These are phyloP conservation scores for Monochamus saltuarius DNA, from an alignment of 1,140 invertebrate species.

Conservation along the genomic window DNA sequence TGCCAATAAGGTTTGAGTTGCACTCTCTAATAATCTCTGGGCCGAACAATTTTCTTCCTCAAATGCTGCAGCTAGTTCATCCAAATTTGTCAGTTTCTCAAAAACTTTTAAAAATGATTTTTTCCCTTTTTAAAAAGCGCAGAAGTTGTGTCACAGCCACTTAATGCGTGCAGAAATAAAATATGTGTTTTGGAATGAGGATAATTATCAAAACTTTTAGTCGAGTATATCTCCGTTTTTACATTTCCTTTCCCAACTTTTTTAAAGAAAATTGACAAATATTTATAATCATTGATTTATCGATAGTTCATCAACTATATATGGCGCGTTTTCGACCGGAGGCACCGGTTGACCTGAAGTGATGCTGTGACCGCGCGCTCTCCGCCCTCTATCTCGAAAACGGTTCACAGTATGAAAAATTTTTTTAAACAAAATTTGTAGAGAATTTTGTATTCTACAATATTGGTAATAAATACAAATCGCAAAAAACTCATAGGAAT, in stretches of 20 bases:
- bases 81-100: too few species aligned
- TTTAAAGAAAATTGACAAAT: slow-evolving; percentile 1
- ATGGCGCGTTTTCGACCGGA: background rate
- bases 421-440: background rate
- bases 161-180: too few species aligned
- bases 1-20: background rate
- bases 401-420: slow-evolving; percentile 7
- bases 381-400: slow-evolving; percentile 12
- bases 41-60: too few species aligned
- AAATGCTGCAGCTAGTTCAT: too few species aligned
- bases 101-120: too few species aligned
- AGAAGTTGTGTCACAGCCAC: too few species aligned
- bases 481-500: background rate
- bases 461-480: slow-evolving; percentile 7
- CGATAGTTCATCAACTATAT: slow-evolving; percentile 2
- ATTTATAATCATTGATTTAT: slow-evolving; percentile 2
- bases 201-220: too few species aligned
- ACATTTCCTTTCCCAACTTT: too few species aligned
- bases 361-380: background rate
- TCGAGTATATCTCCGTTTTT: too few species aligned
- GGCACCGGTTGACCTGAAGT: background rate
- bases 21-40: background rate
- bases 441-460: slow-evolving; percentile 8
- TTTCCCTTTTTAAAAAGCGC: too few species aligned
- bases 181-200: too few species aligned